A percentile compares a stretch with the other conserved stretches of the same genome.
phyloP scores from a whole-genome alignment of 2,888 invertebrate species.

The Drosophila algonquin region DNA sequence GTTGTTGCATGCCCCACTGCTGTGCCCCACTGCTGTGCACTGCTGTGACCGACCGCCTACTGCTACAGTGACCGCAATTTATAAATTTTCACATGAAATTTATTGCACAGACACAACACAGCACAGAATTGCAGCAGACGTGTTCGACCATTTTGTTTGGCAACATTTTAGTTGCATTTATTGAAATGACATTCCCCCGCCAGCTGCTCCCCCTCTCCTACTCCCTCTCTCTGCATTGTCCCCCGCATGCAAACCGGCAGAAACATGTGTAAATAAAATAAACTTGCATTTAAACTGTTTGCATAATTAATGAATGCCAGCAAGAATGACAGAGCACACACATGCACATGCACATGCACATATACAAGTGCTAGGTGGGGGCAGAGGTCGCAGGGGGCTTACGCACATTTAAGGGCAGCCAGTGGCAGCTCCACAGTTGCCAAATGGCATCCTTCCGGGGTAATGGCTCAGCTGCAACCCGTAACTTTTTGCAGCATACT shows the following conservation, averaged over 20 bases:
- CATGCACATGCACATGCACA: not conserved
- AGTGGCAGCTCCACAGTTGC: slow-evolving; percentile 35
- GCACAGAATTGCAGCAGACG: not conserved
- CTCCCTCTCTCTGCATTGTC: not conserved
- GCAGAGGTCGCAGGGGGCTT: slow-evolving; percentile 1
- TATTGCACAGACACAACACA: not conserved
- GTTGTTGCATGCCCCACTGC: not conserved
- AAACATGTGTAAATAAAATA: slow-evolving; percentile 76
- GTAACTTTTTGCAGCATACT: slow-evolving; percentile 57
- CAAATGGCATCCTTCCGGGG: slow-evolving; percentile 18
- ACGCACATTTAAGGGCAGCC: slow-evolving; percentile 30
- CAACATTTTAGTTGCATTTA: slow-evolving; percentile 41
- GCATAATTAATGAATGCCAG: slow-evolving; percentile 76
- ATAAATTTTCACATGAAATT: not conserved
- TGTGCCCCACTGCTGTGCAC: not conserved
- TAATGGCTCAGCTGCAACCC: slow-evolving; percentile 30
- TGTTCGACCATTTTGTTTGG: slow-evolving; percentile 5
- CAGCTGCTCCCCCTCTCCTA: not conserved
- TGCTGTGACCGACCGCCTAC: not conserved
- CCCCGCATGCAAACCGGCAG: slow-evolving; percentile 43
- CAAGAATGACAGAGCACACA: slow-evolving; percentile 43
- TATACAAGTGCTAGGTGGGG: not conserved
- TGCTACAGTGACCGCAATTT: slow-evolving; percentile 5
- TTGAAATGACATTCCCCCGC: slow-evolving; percentile 40
- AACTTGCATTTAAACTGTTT: slow-evolving; percentile 75